Percentiles rank a stretch among this genome's conserved stretches.
These are phyloP conservation scores for Bembecia ichneumoniformis DNA, from an alignment of 2,888 invertebrate species.

Conservation along the genomic window DNA sequence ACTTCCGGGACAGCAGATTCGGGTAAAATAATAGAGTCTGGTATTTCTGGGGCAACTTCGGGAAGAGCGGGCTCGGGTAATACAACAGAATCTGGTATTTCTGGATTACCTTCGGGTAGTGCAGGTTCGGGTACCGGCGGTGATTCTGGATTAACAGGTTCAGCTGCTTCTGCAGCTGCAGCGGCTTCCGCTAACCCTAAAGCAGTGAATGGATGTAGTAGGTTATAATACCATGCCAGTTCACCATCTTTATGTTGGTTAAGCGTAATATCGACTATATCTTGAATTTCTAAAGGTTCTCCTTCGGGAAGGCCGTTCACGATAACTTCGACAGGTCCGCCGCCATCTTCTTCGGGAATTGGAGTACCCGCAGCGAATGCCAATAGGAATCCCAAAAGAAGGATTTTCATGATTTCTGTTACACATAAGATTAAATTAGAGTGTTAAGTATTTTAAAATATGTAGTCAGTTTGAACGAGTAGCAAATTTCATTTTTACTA, in stretches of 20 bases:
- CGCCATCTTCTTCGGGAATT: slow-evolving; percentile 27
- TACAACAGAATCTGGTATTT: slow-evolving; percentile 5
- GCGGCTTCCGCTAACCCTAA: slow-evolving; percentile 37
- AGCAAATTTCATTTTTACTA: no score
- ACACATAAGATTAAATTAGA: no score
- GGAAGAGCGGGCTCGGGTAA: slow-evolving; percentile 13
- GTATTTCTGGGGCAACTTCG: slow-evolving; percentile 11
- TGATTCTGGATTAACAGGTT: slow-evolving; percentile 3
- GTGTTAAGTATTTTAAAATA: no score
- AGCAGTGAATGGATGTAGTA: slow-evolving; percentile 38
- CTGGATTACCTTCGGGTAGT: slow-evolving; percentile 3
- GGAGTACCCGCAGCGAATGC: slow-evolving; percentile 39
- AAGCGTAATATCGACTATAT: slow-evolving; percentile 34
- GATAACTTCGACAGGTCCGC: slow-evolving; percentile 35
- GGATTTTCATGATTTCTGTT: slow-evolving; percentile 33
- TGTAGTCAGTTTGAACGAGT: no score
- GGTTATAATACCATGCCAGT: slow-evolving; percentile 24
- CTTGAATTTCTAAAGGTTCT: slow-evolving; percentile 31
- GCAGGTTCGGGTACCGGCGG: slow-evolving; percentile 1
- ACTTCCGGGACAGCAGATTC: slow-evolving; percentile 4
- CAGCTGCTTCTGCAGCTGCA: slow-evolving; percentile 17
- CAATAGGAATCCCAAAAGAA: slow-evolving; percentile 34
- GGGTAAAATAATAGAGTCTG: slow-evolving; percentile 6
- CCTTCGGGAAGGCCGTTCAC: slow-evolving; percentile 44
- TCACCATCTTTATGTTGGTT: slow-evolving; percentile 32